Evolutionary conservation across 1,140 invertebrate genomes (phyloP), one percentile per base, ranked within the genome.

Genomic region (Drosophila sucinea): DNA sequence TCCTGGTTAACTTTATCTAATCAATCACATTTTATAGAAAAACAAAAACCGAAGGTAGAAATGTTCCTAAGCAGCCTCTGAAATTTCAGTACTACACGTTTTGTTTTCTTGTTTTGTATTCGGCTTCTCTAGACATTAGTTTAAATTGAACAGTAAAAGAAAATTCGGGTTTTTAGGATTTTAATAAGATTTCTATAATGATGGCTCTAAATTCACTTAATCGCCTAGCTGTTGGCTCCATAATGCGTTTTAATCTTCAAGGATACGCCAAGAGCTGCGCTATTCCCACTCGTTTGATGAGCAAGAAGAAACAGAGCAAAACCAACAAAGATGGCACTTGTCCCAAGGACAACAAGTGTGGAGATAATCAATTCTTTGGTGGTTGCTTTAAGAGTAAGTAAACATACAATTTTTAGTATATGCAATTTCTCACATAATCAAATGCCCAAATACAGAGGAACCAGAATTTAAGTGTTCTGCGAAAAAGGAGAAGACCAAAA

Each of bases 311-410:
- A 29, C 25, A 25, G 17, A 17, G 17, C 17, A 17, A 69, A 51
- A 23, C 0, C 44, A 30, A 33, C 17, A 56, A 61, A 2, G 55
- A 44, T 65, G 55, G 55, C 5, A 60, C 30, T 32, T 66, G 38
- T 41, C 41, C 56, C 5, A 71, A 66, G 29, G 40, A 63, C 11
- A 74, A 58, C 29, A 60, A 61, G 6, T 67, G 51, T 5, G 27
- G 30, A 0, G 32, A 35, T 25, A 47, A 67, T 29, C 78, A 68
- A 11, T 77, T 81, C 27, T 60, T 40, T 23, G 65, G 29, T 3
- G 78, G 47, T 7, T 81, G 78, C 23, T 81, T 67, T 33, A 68
- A 73, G 7, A 72, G 77, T 81, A 55, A 29, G 62, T 65, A 44
- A 60, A 11, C 4, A n/a, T 17, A 41, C 17, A 17, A 17, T 17